A percentile compares a stretch with the other conserved stretches of the same genome.
Conservation (phyloP, 2,113 vertebrate genomes). For the Onychorhynchus coronatus region DNA sequence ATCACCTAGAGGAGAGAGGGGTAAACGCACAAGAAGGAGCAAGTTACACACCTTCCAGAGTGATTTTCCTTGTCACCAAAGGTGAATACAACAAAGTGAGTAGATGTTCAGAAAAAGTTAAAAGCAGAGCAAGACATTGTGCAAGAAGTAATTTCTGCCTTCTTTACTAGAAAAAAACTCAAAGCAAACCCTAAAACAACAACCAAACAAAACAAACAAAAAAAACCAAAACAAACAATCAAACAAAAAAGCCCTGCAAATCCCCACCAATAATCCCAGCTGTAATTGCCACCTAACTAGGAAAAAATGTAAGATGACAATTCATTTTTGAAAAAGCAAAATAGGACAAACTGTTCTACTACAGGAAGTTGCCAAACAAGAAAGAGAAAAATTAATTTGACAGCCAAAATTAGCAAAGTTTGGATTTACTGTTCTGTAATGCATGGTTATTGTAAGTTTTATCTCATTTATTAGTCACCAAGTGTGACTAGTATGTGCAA, state of each 20-base stretch:
- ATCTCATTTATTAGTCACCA: not conserved
- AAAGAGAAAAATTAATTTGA: not conserved
- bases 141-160: not conserved
- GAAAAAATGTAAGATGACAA: not conserved
- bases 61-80: not conserved
- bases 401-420: not conserved
- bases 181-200: not conserved
- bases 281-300: not conserved
- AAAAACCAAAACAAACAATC: not conserved
- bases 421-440: not conserved
- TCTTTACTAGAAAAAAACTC: not conserved
- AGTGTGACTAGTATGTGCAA: no score
- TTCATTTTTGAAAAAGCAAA: not conserved
- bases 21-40: not conserved
- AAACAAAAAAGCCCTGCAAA: not conserved
- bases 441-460: not conserved
- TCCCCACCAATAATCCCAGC: not conserved
- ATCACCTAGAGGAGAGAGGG: slow-evolving; percentile 78
- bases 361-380: not conserved
- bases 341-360: not conserved
- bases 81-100: not conserved
- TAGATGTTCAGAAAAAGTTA: not conserved
- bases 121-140: not conserved
- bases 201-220: rapidly evolving
- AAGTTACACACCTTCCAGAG: not conserved